phyloP scores from a whole-genome alignment of 2,113 vertebrate species.

The Grantiella picta region DNA sequence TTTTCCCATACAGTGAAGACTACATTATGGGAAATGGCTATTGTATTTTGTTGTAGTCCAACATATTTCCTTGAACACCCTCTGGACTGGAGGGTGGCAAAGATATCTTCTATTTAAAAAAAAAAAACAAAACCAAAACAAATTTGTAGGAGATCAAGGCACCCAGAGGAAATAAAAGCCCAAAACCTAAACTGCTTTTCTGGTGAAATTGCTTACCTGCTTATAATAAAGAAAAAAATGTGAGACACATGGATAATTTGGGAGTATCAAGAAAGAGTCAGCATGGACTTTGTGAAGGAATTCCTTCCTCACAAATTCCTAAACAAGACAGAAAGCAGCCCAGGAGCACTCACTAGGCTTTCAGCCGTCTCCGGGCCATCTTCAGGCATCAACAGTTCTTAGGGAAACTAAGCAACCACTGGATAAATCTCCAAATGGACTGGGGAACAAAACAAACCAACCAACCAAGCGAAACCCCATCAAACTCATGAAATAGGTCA shows the following conservation, averaged over 20 bases:
- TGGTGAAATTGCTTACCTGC: background rate
- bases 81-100: background rate
- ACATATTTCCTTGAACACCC: background rate
- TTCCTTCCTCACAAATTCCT: background rate
- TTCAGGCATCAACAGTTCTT: background rate
- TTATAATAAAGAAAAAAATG: background rate
- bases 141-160: background rate
- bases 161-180: background rate
- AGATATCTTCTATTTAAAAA: background rate
- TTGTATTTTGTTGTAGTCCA: background rate
- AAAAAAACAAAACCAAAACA: background rate
- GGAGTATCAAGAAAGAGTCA: background rate
- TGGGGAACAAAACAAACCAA: background rate
- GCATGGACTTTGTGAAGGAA: background rate
- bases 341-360: background rate
- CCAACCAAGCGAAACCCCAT: background rate
- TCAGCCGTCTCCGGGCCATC: fast-evolving
- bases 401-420: background rate
- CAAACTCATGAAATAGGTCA: background rate
- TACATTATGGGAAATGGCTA: background rate
- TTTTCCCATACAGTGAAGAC: background rate
- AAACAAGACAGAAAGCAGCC: background rate
- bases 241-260: background rate
- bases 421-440: background rate
- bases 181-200: background rate